Percentiles rank a stretch among this genome's conserved stretches.
These are phyloP conservation scores for Parasteatoda tepidariorum DNA, from an alignment of 1,140 invertebrate species.

Conservation along the genomic window DNA sequence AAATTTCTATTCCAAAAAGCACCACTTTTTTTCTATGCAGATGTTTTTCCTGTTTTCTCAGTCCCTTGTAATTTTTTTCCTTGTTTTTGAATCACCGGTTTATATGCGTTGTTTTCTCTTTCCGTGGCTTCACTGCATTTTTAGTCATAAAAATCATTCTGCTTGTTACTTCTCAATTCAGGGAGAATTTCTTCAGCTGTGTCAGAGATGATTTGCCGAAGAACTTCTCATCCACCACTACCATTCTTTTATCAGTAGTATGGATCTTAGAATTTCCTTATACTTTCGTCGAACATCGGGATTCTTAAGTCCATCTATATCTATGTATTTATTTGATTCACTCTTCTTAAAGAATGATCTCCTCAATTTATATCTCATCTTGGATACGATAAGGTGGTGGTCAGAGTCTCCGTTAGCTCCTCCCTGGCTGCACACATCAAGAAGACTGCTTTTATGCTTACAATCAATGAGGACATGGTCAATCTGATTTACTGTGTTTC, in stretches of 20 bases:
- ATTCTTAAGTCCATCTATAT: background rate
- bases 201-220: background rate
- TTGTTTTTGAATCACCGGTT: background rate
- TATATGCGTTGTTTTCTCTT: background rate
- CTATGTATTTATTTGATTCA: background rate
- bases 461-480: background rate
- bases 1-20: background rate
- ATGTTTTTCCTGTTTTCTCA: background rate
- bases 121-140: background rate
- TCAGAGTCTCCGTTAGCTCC: background rate
- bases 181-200: background rate
- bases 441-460: background rate
- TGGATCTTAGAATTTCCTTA: background rate
- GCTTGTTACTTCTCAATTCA: background rate
- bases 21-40: background rate
- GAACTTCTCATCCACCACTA: background rate
- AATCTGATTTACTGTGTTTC: constrained; percentile 7
- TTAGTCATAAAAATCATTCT: background rate
- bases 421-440: background rate
- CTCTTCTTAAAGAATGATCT: background rate
- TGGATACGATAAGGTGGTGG: background rate
- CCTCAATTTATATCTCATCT: background rate
- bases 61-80: background rate
- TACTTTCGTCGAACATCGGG: background rate
- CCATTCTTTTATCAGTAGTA: background rate